Evolutionary conservation across 2,888 invertebrate genomes (phyloP).

Genomic region (Creontiades dilutus): DNA sequence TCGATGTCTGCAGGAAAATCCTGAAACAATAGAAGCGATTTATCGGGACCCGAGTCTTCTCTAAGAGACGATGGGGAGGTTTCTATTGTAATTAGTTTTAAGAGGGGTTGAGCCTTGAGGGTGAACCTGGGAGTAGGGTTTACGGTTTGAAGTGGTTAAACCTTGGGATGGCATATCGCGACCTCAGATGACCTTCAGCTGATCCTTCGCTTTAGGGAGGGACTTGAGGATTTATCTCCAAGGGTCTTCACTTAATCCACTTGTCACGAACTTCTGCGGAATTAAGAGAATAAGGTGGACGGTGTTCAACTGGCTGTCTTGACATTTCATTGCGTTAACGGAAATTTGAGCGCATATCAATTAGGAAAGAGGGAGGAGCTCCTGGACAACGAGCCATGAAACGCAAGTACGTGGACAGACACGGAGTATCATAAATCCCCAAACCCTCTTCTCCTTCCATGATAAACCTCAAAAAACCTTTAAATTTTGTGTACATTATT

Average conservation of each 20-base stretch:
- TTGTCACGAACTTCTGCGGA: background rate
- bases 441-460: too few relatives aligned
- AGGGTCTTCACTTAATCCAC: background rate
- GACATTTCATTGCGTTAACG: too few relatives aligned
- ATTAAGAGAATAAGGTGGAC: background rate
- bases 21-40: constrained; percentile 48
- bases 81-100: constrained; percentile 64
- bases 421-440: too few relatives aligned
- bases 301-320: background rate
- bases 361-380: too few relatives aligned
- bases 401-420: too few relatives aligned
- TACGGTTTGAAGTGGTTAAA: constrained; percentile 28
- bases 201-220: background rate
- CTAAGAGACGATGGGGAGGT: constrained; percentile 28
- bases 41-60: background rate
- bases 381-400: too few relatives aligned
- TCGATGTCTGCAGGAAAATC: constrained; percentile 46
- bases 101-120: constrained; percentile 19
- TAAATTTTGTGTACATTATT: too few relatives aligned
- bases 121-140: background rate
- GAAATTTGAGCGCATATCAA: too few relatives aligned
- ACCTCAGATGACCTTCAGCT: background rate
- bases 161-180: constrained; percentile 15
- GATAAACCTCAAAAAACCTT: too few relatives aligned
- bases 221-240: background rate